Evolutionary conservation across 2,888 invertebrate species (phyloP).

Genomic region (Chaetogeoica ovagalla): DNA sequence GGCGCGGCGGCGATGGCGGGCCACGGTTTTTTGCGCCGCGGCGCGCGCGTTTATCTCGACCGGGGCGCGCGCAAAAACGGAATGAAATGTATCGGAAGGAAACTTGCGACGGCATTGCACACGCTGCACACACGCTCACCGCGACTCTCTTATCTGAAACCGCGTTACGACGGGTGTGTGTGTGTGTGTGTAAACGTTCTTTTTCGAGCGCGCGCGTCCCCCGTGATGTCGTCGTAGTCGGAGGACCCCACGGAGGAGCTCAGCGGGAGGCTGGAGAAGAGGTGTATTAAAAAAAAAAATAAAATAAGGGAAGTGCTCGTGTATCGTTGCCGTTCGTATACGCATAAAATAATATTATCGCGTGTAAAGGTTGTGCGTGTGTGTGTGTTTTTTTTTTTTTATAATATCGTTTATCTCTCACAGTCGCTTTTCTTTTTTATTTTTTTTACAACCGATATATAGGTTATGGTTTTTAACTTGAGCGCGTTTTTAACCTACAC

Average conservation of each 20-base stretch:
- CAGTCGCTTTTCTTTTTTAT: slow-evolving; percentile 23
- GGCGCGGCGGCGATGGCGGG: slow-evolving; percentile 12
- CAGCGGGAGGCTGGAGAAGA: background rate
- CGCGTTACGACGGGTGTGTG: background rate
- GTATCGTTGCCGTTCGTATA: background rate
- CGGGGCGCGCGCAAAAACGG: slow-evolving; percentile 51
- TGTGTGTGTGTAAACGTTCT: slow-evolving; percentile 8
- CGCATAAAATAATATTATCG: slow-evolving; percentile 25
- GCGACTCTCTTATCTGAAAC: slow-evolving; percentile 43
- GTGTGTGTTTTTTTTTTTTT: slow-evolving; percentile 23
- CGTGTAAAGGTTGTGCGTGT: slow-evolving; percentile 2
- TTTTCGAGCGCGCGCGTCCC: slow-evolving; percentile 3
- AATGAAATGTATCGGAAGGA: slow-evolving; percentile 53
- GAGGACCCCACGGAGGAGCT: slow-evolving; percentile 35
- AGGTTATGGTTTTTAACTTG: background rate
- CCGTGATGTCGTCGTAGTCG: background rate
- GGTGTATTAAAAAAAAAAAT: background rate
- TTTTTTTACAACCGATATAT: slow-evolving; percentile 4
- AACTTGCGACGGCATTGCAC: slow-evolving; percentile 19
- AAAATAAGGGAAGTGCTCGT: slow-evolving; percentile 39
- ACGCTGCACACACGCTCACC: slow-evolving; percentile 1
- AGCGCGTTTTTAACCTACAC: background rate
- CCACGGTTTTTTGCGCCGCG: slow-evolving; percentile 35
- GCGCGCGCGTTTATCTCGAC: slow-evolving; percentile 52
- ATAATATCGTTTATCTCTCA: slow-evolving; percentile 49